phyloP scores from a whole-genome alignment of 2,888 invertebrate species.

The Nysson spinosus region DNA sequence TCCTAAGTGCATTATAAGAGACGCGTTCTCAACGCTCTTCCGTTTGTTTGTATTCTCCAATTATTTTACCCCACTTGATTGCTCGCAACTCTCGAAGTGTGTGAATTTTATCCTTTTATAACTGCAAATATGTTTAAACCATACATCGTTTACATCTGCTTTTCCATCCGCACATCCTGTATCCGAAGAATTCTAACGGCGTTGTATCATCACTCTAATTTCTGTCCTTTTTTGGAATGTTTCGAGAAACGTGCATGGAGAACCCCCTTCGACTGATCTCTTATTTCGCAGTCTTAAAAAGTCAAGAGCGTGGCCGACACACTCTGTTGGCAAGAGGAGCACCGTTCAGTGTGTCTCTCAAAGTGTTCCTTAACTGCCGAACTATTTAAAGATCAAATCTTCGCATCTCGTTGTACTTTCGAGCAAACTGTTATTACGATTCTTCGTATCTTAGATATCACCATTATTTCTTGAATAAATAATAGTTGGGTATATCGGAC shows the following conservation, averaged over 20 bases:
- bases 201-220: constrained; percentile 17
- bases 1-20: too few species aligned
- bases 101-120: too few species aligned
- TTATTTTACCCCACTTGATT: too few species aligned
- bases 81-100: too few species aligned
- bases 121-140: too few species aligned
- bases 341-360: constrained; percentile 38
- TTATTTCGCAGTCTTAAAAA: constrained; percentile 57
- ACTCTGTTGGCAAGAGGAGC: constrained; percentile 74
- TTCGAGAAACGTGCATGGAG: constrained; percentile 11
- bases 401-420: constrained; percentile 11
- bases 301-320: constrained; percentile 72
- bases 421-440: constrained; percentile 20
- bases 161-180: too few species aligned
- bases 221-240: constrained; percentile 18
- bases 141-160: too few species aligned
- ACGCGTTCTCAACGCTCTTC: too few species aligned
- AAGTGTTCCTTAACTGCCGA: constrained; percentile 52
- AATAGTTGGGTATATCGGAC: too few species aligned
- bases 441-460: background rate
- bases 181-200: background rate
- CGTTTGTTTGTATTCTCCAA: too few species aligned
- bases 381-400: constrained; percentile 30
- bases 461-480: background rate
- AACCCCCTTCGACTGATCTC: constrained; percentile 21